Conservation (phyloP, 2,113 vertebrate genomes). For the Aleadryas rufinucha region DNA sequence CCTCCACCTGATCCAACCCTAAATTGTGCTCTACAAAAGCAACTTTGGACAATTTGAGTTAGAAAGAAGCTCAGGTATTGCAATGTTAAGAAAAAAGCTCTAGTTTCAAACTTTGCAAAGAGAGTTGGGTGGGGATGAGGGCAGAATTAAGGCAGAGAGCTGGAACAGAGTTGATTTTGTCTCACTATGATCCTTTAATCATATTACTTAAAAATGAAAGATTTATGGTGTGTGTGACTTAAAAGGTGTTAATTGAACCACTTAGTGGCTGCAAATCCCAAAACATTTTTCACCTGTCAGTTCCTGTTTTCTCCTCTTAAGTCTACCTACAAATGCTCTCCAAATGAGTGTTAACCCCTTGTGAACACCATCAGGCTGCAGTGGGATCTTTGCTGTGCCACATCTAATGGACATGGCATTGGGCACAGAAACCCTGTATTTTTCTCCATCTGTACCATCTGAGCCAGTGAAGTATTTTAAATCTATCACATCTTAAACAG, state of each 20-base stretch:
- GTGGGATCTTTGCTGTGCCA: background rate
- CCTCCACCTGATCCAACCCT: background rate
- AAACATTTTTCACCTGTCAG: constrained; percentile 38
- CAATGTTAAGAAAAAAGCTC: background rate
- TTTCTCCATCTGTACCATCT: background rate
- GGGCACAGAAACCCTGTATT: background rate
- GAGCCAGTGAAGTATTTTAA: background rate
- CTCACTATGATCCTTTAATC: constrained; percentile 23
- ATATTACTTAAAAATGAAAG: constrained; percentile 35
- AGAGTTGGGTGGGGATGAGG: background rate
- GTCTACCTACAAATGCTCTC: background rate
- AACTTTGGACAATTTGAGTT: background rate
- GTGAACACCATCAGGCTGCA: background rate
- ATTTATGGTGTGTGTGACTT: constrained; percentile 25
- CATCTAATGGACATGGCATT: background rate
- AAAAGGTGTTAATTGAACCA: constrained; percentile 56
- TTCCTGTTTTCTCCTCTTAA: background rate
- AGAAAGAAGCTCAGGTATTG: background rate
- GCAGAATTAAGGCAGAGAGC: background rate
- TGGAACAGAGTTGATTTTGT: background rate
- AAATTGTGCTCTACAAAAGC: background rate
- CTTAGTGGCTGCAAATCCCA: constrained; percentile 32
- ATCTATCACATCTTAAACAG: background rate
- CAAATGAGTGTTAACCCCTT: background rate
- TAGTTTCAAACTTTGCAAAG: background rate